Evolutionary conservation across 2,888 invertebrate genomes (phyloP), one percentile per base, ranked within the genome.

Genomic region (Bellardia pandia): DNA sequence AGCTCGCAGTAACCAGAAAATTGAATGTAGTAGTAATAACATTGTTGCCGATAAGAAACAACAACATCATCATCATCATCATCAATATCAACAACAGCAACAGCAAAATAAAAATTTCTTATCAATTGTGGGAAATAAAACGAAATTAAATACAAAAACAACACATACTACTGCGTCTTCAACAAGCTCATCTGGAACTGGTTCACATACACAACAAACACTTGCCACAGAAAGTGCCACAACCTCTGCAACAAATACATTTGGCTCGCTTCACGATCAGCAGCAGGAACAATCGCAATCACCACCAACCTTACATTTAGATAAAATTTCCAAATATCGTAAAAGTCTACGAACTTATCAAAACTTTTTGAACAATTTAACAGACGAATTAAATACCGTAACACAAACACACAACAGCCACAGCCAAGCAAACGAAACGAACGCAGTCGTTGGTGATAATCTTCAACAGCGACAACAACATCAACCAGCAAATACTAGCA

Each of bases 321-420:
- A 90, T 82, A 91, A 90, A 86, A 88, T 89, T 86, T 89, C 89
- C 45, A 91, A 91, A 86, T 90, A 92, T 89, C 91, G 90, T 23
- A 91, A 90, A 72, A 90, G 89, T 85, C 80, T 90, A 80, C 90
- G 92, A n/a, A 91, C 89, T 62, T 91, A 91, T 90, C 90, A 90
- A 42, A 85, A 58, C 30, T 87, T 85, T 78, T 85, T 87, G 30
- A 87, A 78, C 60, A 85, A 87, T 78, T 37, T 83, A 86, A 88
- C 78, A 45, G 75, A 79, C 85, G 77, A 81, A 40, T 71, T 80
- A n/a, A 74, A 66, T 75, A 60, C 74, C 1, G 33, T 69, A 30
- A 69, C 66, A 42, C 37, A 37, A 37, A 64, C 8, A 13, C 66
- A 42, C 58, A 81, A 42, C 58, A 81, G 78, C 83, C 78, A 58